These are phyloP conservation scores for Serilophus lunatus DNA, from an alignment of 2,113 vertebrate species.

Conservation along the genomic window DNA sequence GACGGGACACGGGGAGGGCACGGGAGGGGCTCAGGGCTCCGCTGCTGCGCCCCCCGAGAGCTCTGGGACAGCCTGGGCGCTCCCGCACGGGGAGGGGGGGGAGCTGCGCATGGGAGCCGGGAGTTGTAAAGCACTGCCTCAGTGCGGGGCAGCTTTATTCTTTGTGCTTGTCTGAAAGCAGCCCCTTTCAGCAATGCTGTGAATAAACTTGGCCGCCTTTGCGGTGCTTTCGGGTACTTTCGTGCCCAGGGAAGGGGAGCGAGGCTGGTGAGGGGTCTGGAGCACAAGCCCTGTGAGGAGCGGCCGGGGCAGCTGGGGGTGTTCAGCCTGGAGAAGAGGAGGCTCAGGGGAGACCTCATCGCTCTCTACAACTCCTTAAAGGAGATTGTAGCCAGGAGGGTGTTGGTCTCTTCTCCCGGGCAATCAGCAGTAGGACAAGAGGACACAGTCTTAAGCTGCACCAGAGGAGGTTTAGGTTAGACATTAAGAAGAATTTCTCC, in stretches of 20 bases:
- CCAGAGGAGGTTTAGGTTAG: neutral
- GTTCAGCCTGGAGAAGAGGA: neutral
- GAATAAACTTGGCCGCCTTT: accelerated
- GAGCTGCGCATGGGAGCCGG: too few relatives aligned
- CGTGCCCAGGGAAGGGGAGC: accelerated
- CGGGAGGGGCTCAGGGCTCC: accelerated
- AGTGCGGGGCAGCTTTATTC: accelerated
- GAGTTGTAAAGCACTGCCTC: neutral
- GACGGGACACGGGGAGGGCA: accelerated
- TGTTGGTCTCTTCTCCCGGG: neutral
- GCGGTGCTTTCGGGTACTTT: accelerated
- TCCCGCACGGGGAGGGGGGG: neutral
- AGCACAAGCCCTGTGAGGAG: neutral
- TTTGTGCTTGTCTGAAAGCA: accelerated
- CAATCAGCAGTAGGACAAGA: accelerated
- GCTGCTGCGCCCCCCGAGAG: accelerated
- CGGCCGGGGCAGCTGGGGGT: neutral
- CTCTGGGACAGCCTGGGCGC: too few relatives aligned
- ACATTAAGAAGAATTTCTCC: neutral
- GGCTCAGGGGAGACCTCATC: neutral
- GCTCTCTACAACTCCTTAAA: too few relatives aligned
- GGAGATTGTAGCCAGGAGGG: accelerated
- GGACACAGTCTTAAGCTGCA: accelerated
- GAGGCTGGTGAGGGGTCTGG: neutral
- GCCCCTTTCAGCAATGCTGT: accelerated